phyloP scores from a whole-genome alignment of 2,797 vertebrate species.

The Aplochiton taeniatus region DNA sequence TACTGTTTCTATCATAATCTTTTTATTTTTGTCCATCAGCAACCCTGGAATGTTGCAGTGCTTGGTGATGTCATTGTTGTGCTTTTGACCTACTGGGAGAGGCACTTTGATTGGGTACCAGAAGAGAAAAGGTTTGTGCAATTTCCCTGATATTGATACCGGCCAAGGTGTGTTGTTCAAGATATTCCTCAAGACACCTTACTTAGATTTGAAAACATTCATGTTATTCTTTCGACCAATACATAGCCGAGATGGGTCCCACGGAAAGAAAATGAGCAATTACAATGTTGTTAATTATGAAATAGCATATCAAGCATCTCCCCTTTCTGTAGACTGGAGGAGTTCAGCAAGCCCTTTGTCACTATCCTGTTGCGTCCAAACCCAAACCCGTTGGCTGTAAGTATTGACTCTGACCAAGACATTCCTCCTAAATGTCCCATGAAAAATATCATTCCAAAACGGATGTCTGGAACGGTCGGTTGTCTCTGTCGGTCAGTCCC shows the following conservation, averaged over 20 bases:
- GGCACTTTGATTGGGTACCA: conserved; percentile 69
- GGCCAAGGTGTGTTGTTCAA: too few relatives aligned
- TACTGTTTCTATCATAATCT: conserved; percentile 1
- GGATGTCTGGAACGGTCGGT: not conserved
- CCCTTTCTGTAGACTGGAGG: conserved; percentile 57
- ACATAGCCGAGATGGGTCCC: too few relatives aligned
- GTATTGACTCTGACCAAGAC: conserved; percentile 26
- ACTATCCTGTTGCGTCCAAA: conserved; percentile 58
- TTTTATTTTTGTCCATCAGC: conserved; percentile 56
- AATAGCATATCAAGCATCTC: conserved; percentile 18
- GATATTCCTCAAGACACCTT: too few relatives aligned
- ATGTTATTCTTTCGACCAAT: too few relatives aligned
- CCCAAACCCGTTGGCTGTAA: conserved; percentile 64
- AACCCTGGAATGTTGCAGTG: conserved; percentile 71
- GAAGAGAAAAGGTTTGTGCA: conserved; percentile 63
- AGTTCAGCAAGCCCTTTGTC: conserved; percentile 63
- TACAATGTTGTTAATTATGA: too few relatives aligned
- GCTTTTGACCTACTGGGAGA: conserved; percentile 79
- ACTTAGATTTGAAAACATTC: too few relatives aligned
- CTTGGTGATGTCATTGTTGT: conserved; percentile 75
- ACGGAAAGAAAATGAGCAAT: too few relatives aligned
- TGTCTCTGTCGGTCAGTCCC: conserved; percentile 67
- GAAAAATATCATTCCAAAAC: not conserved
- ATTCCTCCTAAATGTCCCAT: not conserved
- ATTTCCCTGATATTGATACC: not conserved